Conservation (phyloP, 2,797 vertebrate species). For the Gadopsis bispinosus region DNA sequence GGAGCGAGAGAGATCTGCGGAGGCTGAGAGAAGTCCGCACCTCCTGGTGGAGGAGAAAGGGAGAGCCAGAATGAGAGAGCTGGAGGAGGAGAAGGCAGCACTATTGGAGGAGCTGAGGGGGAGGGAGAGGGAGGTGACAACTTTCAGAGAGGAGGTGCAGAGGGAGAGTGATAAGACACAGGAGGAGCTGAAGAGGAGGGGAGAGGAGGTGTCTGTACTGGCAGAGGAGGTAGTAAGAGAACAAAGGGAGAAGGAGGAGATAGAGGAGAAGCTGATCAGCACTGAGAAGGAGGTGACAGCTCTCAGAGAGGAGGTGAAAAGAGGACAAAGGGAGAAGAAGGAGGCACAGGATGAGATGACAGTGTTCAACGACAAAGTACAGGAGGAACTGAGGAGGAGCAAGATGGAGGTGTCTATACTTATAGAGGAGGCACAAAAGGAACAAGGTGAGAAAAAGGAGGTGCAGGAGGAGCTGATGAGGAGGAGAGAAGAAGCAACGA, state of each 20-base stretch:
- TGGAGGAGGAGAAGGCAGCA: constrained; percentile 39
- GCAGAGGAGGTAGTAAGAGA: constrained; percentile 20
- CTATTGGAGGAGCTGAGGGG: constrained; percentile 25
- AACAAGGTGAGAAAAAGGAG: neutral
- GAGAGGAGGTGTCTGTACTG: neutral
- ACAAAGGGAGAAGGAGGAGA: neutral
- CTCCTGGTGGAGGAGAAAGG: constrained; percentile 45
- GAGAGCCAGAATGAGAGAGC: constrained; percentile 35
- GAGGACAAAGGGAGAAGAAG: neutral
- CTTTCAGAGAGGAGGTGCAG: constrained; percentile 15
- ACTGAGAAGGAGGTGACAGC: neutral
- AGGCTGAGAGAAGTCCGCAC: constrained; percentile 14
- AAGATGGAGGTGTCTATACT: constrained; percentile 3
- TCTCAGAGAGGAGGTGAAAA: neutral
- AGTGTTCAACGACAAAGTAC: no score
- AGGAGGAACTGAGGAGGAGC: constrained; percentile 13
- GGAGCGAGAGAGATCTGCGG: constrained; percentile 1
- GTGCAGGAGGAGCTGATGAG: neutral
- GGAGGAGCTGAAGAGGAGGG: constrained; percentile 3
- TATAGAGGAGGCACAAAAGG: constrained; percentile 27
- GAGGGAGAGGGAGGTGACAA: constrained; percentile 22
- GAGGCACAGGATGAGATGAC: neutral
- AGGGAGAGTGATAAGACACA: neutral
- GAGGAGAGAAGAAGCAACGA: neutral
- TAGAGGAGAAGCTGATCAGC: neutral